Conservation (phyloP, 2,797 vertebrate genomes). For the Rhinella marina region DNA sequence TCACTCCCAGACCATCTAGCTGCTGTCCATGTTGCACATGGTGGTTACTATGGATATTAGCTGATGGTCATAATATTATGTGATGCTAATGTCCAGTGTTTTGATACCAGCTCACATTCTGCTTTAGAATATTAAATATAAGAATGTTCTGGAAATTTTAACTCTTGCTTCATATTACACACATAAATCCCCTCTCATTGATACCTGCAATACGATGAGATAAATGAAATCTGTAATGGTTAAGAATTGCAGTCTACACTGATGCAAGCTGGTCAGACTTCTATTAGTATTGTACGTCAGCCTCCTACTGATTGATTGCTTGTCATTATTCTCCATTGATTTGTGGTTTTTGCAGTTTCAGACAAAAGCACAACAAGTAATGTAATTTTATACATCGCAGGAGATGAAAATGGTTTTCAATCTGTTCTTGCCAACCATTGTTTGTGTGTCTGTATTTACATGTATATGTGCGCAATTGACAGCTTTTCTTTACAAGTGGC, state of each 20-base stretch:
- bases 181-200: not conserved
- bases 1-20: too few relatives aligned
- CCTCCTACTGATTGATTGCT: slow-evolving; percentile 27
- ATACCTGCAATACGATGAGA: not conserved
- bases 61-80: too few relatives aligned
- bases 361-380: slow-evolving; percentile 8
- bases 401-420: slow-evolving; percentile 18
- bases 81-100: not conserved
- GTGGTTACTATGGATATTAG: too few relatives aligned
- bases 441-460: not conserved
- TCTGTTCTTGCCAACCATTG: not conserved
- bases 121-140: not conserved
- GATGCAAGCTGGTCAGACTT: not conserved
- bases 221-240: not conserved
- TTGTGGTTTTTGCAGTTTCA: slow-evolving; percentile 28
- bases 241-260: not conserved
- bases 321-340: slow-evolving; percentile 30
- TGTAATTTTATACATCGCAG: slow-evolving; percentile 11
- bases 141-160: not conserved
- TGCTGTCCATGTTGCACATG: too few relatives aligned
- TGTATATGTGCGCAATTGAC: not conserved
- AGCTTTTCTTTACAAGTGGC: not conserved
- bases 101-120: not conserved
- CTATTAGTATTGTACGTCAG: slow-evolving; percentile 10
- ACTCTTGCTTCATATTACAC: not conserved